phyloP scores from a whole-genome alignment of 2,113 vertebrate species.

The Hassar affinis region DNA sequence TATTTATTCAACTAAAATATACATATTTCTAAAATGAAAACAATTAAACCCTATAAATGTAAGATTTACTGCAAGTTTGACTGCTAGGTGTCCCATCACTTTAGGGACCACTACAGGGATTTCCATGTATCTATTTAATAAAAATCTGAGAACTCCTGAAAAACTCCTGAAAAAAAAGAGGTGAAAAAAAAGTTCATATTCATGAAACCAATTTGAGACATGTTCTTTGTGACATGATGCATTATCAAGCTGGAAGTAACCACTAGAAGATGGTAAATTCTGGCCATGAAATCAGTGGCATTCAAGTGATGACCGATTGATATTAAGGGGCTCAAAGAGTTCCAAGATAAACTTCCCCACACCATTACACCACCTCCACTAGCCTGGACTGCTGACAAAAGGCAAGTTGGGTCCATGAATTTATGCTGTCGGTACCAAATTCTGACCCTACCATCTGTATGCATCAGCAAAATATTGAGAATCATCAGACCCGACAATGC shows the following conservation, averaged over 20 bases:
- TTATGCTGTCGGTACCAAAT: neutral
- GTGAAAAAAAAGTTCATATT: neutral
- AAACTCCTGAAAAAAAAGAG: neutral
- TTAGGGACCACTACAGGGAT: neutral
- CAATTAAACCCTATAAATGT: neutral
- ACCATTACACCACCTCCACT: neutral
- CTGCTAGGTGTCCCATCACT: neutral
- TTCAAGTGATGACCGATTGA: no score
- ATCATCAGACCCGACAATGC: no score
- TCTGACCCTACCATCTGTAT: rapidly evolving
- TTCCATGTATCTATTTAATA: neutral
- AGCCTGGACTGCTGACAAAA: no score
- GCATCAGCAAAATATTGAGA: no score
- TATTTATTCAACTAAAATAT: neutral
- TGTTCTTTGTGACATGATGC: neutral
- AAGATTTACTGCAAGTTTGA: neutral
- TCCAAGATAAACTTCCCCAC: no score
- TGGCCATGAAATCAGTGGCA: neutral
- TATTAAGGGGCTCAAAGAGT: no score
- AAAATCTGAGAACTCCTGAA: neutral
- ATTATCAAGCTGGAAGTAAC: neutral
- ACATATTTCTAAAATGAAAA: neutral
- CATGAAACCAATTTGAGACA: neutral
- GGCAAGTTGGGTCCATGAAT: no score
- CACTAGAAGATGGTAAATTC: neutral